These are phyloP conservation scores for Anoplius nigerrimus DNA, from an alignment of 2,888 invertebrate species.

Conservation along the genomic window DNA sequence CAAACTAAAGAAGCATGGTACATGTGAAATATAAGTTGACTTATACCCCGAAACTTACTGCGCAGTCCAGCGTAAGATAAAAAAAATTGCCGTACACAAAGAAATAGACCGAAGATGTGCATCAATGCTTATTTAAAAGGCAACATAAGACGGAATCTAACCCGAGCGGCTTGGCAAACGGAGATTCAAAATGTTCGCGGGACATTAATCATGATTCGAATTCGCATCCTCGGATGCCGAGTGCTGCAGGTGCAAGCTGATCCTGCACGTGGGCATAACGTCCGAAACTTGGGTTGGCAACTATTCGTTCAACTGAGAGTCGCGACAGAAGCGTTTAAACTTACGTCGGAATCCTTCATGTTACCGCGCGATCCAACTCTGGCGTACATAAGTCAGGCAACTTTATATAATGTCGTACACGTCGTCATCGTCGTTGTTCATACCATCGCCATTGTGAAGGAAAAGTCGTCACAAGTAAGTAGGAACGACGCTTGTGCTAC, in stretches of 20 bases:
- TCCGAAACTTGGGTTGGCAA: constrained; percentile 57
- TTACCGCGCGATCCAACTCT: constrained; percentile 49
- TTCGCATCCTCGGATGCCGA: constrained; percentile 38
- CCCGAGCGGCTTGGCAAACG: not conserved
- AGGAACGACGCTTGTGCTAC: constrained; percentile 22
- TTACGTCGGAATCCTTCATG: constrained; percentile 63
- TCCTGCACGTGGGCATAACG: constrained; percentile 45
- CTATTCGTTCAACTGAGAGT: constrained; percentile 57
- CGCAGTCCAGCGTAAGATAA: no score
- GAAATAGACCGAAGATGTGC: no score
- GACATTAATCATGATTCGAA: constrained; percentile 58
- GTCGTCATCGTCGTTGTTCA: constrained; percentile 38
- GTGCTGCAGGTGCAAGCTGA: constrained; percentile 39
- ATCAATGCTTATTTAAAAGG: no score
- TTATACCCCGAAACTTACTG: no score
- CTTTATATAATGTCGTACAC: constrained; percentile 51
- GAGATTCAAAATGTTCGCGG: constrained; percentile 23
- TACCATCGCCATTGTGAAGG: constrained; percentile 27
- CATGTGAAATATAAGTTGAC: no score
- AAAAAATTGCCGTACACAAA: no score
- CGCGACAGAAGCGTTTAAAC: constrained; percentile 62
- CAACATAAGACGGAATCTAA: no score
- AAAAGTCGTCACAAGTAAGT: constrained; percentile 32
- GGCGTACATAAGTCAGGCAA: constrained; percentile 65
- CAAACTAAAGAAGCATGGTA: no score